phyloP scores from a whole-genome alignment of 2,888 invertebrate genomes.

The Agrochola lota region DNA sequence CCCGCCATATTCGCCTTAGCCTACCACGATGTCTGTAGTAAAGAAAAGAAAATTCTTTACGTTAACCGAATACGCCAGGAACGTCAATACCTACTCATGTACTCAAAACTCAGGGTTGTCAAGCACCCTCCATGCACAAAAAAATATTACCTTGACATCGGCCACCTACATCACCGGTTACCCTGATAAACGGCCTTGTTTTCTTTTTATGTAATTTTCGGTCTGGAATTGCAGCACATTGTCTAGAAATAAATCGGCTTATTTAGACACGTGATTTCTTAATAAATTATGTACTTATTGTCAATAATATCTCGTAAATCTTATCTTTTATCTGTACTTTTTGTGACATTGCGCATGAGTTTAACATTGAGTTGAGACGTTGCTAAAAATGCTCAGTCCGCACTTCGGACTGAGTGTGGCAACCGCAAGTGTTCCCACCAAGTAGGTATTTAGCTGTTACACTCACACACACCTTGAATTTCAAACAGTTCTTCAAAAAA shows the following conservation, averaged over 20 bases:
- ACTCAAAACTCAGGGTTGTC: conserved; percentile 25
- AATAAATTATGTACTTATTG: conserved; percentile 17
- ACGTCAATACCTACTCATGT: neutral
- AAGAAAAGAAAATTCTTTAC: neutral
- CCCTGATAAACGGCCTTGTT: conserved; percentile 30
- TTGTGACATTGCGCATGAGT: conserved; percentile 19
- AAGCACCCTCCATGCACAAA: conserved; percentile 12
- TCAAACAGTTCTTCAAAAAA: neutral
- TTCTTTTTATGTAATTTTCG: conserved; percentile 28
- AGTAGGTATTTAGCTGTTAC: no score
- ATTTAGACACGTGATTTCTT: conserved; percentile 18
- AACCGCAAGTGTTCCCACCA: neutral
- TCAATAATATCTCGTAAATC: conserved; percentile 20
- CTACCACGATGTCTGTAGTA: neutral
- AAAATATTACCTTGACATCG: conserved; percentile 33
- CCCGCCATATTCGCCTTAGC: neutral
- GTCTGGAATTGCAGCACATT: conserved; percentile 15
- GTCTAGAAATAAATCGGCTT: conserved; percentile 22
- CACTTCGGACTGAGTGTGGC: neutral
- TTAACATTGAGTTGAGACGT: conserved; percentile 22
- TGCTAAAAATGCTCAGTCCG: neutral
- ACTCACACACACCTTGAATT: neutral
- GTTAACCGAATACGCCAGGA: neutral
- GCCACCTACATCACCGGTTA: conserved; percentile 10
- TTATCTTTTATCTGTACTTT: conserved; percentile 17